Conservation (phyloP, 1,140 invertebrate genomes). For the Drosophila obscura region DNA sequence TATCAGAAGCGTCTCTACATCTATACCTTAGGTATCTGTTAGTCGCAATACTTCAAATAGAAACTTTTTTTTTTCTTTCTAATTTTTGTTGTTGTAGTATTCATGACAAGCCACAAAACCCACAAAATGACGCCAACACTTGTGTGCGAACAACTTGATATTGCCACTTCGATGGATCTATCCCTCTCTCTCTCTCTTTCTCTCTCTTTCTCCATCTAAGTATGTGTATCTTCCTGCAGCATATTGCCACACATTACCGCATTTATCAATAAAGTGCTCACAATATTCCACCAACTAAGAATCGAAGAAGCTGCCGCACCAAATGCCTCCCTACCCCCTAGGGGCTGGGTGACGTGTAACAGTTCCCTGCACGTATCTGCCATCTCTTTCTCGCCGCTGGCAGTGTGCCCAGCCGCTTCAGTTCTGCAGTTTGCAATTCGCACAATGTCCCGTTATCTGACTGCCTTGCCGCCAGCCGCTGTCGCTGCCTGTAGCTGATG, state of each 20-base stretch:
- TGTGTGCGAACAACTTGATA: constrained; percentile 47
- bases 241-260: constrained; percentile 60
- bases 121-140: constrained; percentile 41
- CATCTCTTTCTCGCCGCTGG: constrained; percentile 19
- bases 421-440: constrained; percentile 56
- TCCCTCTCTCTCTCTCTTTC: constrained; percentile 8
- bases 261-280: constrained; percentile 73
- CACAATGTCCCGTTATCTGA: constrained; percentile 70
- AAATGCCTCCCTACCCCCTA: not conserved
- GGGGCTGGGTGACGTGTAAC: constrained; percentile 2
- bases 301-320: not conserved
- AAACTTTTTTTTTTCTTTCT: not conserved
- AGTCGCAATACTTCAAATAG: not conserved
- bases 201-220: not conserved
- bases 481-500: not conserved
- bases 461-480: constrained; percentile 40
- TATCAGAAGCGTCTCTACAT: no score
- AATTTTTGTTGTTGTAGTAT: constrained; percentile 9
- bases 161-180: constrained; percentile 24
- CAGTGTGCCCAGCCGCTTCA: constrained; percentile 20
- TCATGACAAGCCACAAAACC: constrained; percentile 31
- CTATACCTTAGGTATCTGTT: not conserved
- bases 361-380: not conserved
- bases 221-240: constrained; percentile 25
- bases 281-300: constrained; percentile 28